Evolutionary conservation across 2,797 vertebrate genomes (phyloP), one percentile per base, ranked within the genome.

Genomic region (Molothrus aeneus): DNA sequence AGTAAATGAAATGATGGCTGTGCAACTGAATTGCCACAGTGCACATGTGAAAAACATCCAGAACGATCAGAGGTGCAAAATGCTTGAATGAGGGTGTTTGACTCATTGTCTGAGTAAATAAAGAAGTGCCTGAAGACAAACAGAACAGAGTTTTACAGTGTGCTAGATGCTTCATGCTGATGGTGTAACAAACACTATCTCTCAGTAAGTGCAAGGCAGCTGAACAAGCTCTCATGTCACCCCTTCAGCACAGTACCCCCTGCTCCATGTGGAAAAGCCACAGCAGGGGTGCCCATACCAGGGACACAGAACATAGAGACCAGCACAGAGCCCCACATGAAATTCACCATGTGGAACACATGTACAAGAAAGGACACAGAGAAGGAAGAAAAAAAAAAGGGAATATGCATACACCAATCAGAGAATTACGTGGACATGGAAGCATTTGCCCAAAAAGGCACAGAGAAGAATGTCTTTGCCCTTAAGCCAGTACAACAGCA

Each of bases 381-480:
- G 48, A 75, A 77, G 21, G 40, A 78, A 85, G 17, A 3, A 21
- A 34, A 75, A 13, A 34, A 69, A 29, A 36, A 36, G 36, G n/a
- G 31, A 61, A 34, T 29, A 50, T 17, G 13, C 28, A 72, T 21
- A 19, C 38, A n/a, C 17, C 26, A 42, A 72, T 2, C 2, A 13
- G 36, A 92, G 36, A 86, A 31, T 57, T 59, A 51, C 0, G 0
- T 16, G 36, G 45, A 77, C 40, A 34, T 10, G 29, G 38, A 79
- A 86, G 48, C 50, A 70, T 51, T 47, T 90, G 40, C 56, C 48
- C 73, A 66, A 50, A 81, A 74, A 92, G 59, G 77, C 80, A 78
- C 29, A 47, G 21, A 75, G 53, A 57, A 70, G 16, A 83, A 84
- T 10, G 24, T 21, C 72, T 93, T 45, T 75, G 82, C 87, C 82